Conservation (phyloP, 2,797 vertebrate species). For the Sebastiscus tertius region DNA sequence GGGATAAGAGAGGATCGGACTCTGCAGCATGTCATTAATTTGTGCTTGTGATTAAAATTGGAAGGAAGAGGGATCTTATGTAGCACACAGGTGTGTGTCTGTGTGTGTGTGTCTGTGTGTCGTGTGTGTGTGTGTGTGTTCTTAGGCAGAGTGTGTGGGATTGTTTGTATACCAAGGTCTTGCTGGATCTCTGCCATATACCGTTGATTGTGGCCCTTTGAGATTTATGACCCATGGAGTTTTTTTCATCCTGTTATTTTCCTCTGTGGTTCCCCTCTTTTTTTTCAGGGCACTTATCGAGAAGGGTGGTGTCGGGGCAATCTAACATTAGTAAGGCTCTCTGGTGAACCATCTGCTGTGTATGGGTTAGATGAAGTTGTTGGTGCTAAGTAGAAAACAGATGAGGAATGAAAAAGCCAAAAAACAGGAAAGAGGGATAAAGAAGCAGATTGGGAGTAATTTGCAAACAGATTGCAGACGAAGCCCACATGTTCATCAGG, state of each 20-base stretch:
- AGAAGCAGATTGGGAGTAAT: conserved; percentile 23
- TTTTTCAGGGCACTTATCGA: background rate
- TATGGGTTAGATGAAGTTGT: conserved; percentile 19
- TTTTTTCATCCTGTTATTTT: conserved; percentile 12
- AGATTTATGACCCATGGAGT: conserved; percentile 37
- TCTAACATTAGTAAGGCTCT: conserved; percentile 3
- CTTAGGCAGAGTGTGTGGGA: background rate
- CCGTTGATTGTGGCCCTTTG: conserved; percentile 42
- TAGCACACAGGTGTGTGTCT: background rate
- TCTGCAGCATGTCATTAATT: conserved; percentile 52
- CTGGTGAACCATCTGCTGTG: conserved; percentile 29
- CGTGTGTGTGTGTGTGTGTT: background rate
- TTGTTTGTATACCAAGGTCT: conserved; percentile 33
- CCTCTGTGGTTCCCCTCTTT: background rate
- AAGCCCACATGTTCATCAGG: conserved; percentile 20
- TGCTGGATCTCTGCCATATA: conserved; percentile 45
- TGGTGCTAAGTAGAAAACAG: conserved; percentile 22
- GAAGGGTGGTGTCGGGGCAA: background rate
- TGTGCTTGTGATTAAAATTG: conserved; percentile 58
- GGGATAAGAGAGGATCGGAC: conserved; percentile 35
- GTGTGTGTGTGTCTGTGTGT: background rate
- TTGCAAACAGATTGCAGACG: conserved; percentile 18
- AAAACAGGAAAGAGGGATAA: background rate
- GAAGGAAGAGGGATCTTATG: background rate
- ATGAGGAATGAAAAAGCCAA: background rate